Evolutionary conservation across 2,797 vertebrate genomes (phyloP), one percentile per base, ranked within the genome.

Genomic region (Muscicapa striata): DNA sequence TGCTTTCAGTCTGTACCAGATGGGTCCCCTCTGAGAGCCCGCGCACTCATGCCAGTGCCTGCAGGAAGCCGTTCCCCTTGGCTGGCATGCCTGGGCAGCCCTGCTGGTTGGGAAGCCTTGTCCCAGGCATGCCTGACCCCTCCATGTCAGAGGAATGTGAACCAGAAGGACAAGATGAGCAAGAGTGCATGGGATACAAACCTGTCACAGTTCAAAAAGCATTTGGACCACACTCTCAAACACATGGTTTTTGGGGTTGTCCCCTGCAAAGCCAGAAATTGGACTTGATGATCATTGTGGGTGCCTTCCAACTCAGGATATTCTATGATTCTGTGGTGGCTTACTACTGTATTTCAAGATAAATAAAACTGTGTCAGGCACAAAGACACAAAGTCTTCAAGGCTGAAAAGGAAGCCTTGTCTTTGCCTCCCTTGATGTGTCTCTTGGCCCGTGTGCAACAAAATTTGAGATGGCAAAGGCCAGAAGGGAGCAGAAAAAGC

Each of bases 231-330:
- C 27, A 9, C 20, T 36, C 19, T 63, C 29, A 45, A n/a, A 70
- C 11, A 63, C 15, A 2, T 19, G 43, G 17, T 21, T 79, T 51
- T 45, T 14, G 49, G n/a, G 19, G 32, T 6, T 30, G 9, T 51
- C 20, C 16, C 13, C 1, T 38, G 43, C 23, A 24, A 68, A 63
- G 55, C 49, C 78, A 76, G 27, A 49, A 69, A 41, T 2, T 45
- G 27, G 32, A 69, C 43, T 38, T 0, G 0, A 43, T 49, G 36
- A n/a, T 30, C 12, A 41, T 69, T 49, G 41, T 62, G 36, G 13
- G 11, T 20, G 7, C 15, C 30, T 82, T 82, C 19, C 36, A 69
- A 24, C 5, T 49, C 48, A 62, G 36, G 36, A 43, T 49, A 21
- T 55, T 82, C 41, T 75, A 1, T 55, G 41, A 68, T 41, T 63